Evolutionary conservation across 2,888 invertebrate genomes (phyloP).

Genomic region (Hyles lineata): DNA sequence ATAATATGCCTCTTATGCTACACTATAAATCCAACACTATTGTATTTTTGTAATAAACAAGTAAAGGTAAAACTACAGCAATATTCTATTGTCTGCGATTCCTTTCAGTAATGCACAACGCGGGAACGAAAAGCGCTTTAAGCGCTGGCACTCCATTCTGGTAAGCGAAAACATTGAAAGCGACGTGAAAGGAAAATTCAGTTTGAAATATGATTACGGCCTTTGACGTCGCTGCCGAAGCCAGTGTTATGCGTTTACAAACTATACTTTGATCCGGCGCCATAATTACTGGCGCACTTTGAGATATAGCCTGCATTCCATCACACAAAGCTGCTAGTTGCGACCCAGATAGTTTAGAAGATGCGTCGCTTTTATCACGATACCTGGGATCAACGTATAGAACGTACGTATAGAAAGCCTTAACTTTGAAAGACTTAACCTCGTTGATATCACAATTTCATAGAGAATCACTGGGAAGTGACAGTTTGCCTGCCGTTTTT

Average conservation of each 20-base stretch:
- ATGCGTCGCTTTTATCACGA: background rate
- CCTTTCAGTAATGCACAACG: slow-evolving; percentile 18
- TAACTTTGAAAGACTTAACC: too few species aligned
- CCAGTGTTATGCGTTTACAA: slow-evolving; percentile 30
- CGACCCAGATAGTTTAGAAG: background rate
- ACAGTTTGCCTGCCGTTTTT: too few species aligned
- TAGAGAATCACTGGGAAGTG: too few species aligned
- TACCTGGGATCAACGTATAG: background rate
- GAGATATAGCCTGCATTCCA: slow-evolving; percentile 8
- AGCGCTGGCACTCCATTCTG: slow-evolving; percentile 28
- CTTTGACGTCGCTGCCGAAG: slow-evolving; percentile 40
- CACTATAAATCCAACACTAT: background rate
- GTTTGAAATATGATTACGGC: slow-evolving; percentile 45
- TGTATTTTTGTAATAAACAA: background rate
- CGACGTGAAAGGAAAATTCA: slow-evolving; percentile 42
- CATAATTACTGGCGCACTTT: slow-evolving; percentile 27
- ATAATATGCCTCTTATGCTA: too few species aligned
- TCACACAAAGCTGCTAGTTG: background rate
- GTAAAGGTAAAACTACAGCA: background rate
- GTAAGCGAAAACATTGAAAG: slow-evolving; percentile 35
- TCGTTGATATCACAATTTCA: too few species aligned
- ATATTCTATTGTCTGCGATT: slow-evolving; percentile 4
- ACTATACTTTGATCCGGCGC: slow-evolving; percentile 30
- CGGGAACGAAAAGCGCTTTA: slow-evolving; percentile 2
- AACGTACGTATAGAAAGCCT: too few species aligned